Base-by-base conservation (phyloP, 2,888 invertebrate species). In the Arrhopalites spinosus region DNA sequence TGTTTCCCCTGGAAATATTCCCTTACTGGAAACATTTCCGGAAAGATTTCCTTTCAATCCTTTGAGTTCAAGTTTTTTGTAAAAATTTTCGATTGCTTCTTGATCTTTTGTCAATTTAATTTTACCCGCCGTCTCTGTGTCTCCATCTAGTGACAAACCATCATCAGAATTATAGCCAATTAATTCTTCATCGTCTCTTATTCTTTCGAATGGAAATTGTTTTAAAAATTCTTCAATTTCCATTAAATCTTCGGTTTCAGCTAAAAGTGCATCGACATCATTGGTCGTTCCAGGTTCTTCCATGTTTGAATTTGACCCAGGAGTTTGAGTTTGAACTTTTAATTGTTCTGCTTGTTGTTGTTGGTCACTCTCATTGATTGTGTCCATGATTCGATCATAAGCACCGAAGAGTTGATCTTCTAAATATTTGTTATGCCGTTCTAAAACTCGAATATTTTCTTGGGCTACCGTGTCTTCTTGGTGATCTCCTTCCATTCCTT, bases 171-270 rank as follows among this genome's bases (percentile, higher is more conserved):
- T 56, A 23, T 69, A 74, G 17, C 30, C 50, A 13, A 74, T 68
- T 8, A 74, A 43, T 1, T 56, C 13, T 13, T 74, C 74, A 67
- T 74, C 74, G 67, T 74, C 74, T 66, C 74, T 43, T 29, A 76
- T 59, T 47, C 73, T 53, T 30, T 76, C 76, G 43, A 76, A 73
- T 1, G 76, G 73, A 50, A 47, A 73, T 56, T 73, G 68, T 29
- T 59, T 67, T 2, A 76, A 67, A 36, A 76, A 76, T 29, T 76
- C 53, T 25, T 76, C 73, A 73, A 76, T 76, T 73, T 76, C 73
- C n/a, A 66, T 67, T 15, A 73, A 30, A 25, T 76, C 73, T 43
- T 76, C 64, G 0, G 73, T 71, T 50, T 76, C 73, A 25, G 50
- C 68, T 2, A 67, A n/a, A 17, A 76, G 53, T 20, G 73, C 76